Conservation (phyloP, 1,140 invertebrate species). For the Dreissena rostriformis region DNA sequence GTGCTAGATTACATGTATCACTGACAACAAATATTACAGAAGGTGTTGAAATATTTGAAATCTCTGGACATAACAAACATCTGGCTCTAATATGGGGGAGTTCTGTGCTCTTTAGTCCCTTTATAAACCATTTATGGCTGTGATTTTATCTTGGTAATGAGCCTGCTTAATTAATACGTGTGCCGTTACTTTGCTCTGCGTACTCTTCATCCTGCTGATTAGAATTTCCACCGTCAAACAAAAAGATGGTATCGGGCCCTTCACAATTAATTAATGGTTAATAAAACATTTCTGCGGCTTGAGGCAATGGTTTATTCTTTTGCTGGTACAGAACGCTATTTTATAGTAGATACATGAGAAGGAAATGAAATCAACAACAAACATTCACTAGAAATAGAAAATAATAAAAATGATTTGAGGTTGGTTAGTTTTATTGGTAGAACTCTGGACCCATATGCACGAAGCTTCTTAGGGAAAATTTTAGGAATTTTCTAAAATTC, state of each 20-base stretch:
- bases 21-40: no score
- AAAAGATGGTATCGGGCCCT: slow-evolving; percentile 31
- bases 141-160: slow-evolving; percentile 6
- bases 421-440: no score
- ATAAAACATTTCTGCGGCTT: slow-evolving; percentile 45
- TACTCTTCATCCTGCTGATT: slow-evolving; percentile 21
- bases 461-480: no score
- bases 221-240: slow-evolving; percentile 9
- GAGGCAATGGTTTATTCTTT: slow-evolving; percentile 26
- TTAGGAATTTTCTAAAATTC: no score
- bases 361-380: no score
- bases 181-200: slow-evolving; percentile 16
- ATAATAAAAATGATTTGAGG: no score
- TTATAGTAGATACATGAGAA: not conserved
- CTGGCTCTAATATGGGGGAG: no score
- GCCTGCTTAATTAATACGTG: slow-evolving; percentile 43
- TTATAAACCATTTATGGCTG: not conserved
- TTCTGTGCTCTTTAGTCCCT: not conserved
- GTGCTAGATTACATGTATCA: no score
- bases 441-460: no score
- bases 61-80: no score
- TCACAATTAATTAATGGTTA: slow-evolving; percentile 50
- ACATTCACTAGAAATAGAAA: no score
- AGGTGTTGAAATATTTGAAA: no score
- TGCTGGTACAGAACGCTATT: not conserved